Base-by-base conservation (phyloP, 2,113 vertebrate species). In the Melanocharis versteri region DNA sequence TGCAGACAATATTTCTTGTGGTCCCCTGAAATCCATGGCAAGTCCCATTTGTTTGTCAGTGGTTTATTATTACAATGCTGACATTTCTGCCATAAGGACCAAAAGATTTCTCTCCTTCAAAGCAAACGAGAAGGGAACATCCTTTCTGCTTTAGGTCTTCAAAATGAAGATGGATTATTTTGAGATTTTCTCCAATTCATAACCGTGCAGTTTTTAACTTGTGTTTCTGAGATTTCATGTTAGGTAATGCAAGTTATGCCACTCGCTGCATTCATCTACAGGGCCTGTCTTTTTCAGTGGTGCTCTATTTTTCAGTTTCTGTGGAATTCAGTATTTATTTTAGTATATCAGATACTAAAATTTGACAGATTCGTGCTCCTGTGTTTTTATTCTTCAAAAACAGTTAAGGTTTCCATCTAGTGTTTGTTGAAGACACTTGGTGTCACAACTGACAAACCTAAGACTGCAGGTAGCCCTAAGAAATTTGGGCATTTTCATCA, bases 371-470 rank as follows among this genome's bases (percentile, higher is more conserved):
- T 31, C 4, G 1, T 33, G 54, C 10, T 50, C 35, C 73, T 79
- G 1, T 56, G 18, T 4, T 84, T 95, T 76, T 71, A 53, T 71
- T 89, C 84, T 82, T 93, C 78, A 82, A 35, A 76, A 93, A 19
- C 89, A 94, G 83, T 94, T 92, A 87, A 91, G 81, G 84, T 85
- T 95, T 96, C 87, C 93, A 94, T 93, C 89, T 96, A 96, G 94
- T 72, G 81, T 96, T 94, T 96, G 81, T 6, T 79, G 81, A 79
- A 95, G 80, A 94, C 61, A 75, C 42, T 89, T 6, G 1, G 69
- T 89, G 37, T 56, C 77, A 42, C 15, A 47, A 71, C n/a, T 84
- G 81, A 68, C 61, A 95, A 82, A 68, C 21, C 13, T 33, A 65
- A 51, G 37, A 35, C 33, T 39, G 58, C 47, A 40, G 72, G 84